Percentiles rank a stretch among this genome's conserved stretches.
phyloP scores from a whole-genome alignment of 2,888 invertebrate species.

The Crioceris asparagi region DNA sequence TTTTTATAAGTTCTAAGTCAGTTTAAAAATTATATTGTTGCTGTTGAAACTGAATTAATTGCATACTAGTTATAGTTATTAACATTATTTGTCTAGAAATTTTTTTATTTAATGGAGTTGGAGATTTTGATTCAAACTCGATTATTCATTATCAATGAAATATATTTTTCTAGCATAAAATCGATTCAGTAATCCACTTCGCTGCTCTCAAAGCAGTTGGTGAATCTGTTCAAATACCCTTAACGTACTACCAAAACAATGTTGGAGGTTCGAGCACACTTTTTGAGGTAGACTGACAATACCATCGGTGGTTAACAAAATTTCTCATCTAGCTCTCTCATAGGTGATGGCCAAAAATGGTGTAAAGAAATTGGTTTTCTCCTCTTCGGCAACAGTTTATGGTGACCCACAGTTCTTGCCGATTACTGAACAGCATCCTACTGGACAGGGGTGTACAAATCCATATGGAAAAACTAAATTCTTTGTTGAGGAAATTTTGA shows the following conservation, averaged over 20 bases:
- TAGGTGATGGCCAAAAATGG: slow-evolving; percentile 68
- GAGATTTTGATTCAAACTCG: too few relatives aligned
- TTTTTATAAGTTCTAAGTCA: too few relatives aligned
- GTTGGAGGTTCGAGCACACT: slow-evolving; percentile 76
- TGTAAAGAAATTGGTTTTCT: slow-evolving; percentile 71
- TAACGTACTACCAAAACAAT: slow-evolving; percentile 84
- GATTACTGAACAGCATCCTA: slow-evolving; percentile 71
- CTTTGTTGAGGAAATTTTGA: slow-evolving; percentile 89
- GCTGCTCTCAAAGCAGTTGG: slow-evolving; percentile 93
- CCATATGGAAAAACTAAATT: slow-evolving; percentile 92
- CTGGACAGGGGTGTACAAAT: slow-evolving; percentile 75
- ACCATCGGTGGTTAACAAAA: not conserved
- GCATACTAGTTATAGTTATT: too few relatives aligned
- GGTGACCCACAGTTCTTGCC: slow-evolving; percentile 78
- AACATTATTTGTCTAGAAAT: too few relatives aligned
- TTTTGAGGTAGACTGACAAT: slow-evolving; percentile 52
- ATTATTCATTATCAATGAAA: too few relatives aligned
- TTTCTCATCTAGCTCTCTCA: too few relatives aligned
- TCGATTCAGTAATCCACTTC: slow-evolving; percentile 85
- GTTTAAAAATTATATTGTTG: too few relatives aligned
- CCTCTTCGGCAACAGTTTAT: slow-evolving; percentile 91
- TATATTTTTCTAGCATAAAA: slow-evolving; percentile 66
- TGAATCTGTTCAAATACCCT: slow-evolving; percentile 77
- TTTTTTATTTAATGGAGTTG: too few relatives aligned
- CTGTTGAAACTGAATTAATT: too few relatives aligned